Conservation (phyloP, 2,797 vertebrate genomes). For the Crenichthys baileyi region DNA sequence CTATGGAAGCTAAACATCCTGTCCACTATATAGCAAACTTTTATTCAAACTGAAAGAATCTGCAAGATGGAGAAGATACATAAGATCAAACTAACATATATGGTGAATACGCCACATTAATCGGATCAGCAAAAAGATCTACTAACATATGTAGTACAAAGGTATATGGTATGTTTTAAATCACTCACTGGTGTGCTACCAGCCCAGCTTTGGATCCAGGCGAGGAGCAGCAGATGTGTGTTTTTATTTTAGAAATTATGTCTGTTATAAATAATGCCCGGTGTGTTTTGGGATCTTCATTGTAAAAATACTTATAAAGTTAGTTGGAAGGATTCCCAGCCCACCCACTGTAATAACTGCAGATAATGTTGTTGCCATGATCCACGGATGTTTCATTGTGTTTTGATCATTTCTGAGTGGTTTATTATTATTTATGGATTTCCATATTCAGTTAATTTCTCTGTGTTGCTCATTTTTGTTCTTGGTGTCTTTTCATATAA, state of each 20-base stretch:
- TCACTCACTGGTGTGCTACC: background rate
- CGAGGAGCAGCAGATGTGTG: background rate
- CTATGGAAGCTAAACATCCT: background rate
- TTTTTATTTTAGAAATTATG: background rate
- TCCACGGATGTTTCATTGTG: background rate
- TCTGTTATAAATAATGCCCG: background rate
- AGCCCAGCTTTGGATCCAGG: background rate
- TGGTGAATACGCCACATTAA: too few relatives aligned
- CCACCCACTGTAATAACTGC: background rate
- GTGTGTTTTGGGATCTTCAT: background rate
- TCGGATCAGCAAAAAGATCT: background rate
- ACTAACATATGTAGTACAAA: background rate
- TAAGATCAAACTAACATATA: too few relatives aligned
- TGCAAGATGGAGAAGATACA: background rate
- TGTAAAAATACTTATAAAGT: background rate
- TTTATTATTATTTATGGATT: background rate
- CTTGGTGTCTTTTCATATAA: too few relatives aligned
- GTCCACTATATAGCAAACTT: background rate
- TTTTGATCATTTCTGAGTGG: background rate
- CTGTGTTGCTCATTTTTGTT: too few relatives aligned
- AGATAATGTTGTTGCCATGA: background rate
- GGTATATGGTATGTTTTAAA: background rate
- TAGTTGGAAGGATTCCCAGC: too few relatives aligned
- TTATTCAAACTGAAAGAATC: background rate
- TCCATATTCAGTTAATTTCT: background rate